Conservation (phyloP, 2,888 invertebrate genomes). For the Eupithecia abbreviata region DNA sequence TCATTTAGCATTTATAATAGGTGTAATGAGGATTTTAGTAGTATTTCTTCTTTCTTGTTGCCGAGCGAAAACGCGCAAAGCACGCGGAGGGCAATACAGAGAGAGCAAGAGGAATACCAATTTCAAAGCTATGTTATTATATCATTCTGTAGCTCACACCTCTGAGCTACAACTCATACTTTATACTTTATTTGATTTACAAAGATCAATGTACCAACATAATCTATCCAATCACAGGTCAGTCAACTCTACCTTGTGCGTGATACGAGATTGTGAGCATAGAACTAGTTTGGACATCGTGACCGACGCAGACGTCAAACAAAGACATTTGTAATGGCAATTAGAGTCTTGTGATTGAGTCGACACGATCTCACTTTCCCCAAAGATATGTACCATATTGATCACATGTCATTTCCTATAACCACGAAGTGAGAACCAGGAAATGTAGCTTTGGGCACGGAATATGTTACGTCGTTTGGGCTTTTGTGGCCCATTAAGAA, state of each 20-base stretch:
- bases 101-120: too few relatives aligned
- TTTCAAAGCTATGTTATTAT: too few relatives aligned
- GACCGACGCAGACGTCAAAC: constrained; percentile 29
- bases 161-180: background rate
- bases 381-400: constrained; percentile 42
- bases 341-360: constrained; percentile 41
- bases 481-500: background rate
- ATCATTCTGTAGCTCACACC: too few relatives aligned
- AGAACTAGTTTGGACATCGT: background rate
- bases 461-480: background rate
- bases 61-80: too few relatives aligned
- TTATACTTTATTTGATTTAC: background rate
- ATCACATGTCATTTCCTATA: constrained; percentile 34
- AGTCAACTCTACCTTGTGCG: constrained; percentile 1
- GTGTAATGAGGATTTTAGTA: too few relatives aligned
- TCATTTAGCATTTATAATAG: too few relatives aligned
- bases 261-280: background rate
- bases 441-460: background rate
- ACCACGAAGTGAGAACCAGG: constrained; percentile 1
- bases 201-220: constrained; percentile 4
- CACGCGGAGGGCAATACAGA: too few relatives aligned
- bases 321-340: constrained; percentile 46
- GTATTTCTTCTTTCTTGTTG: too few relatives aligned
- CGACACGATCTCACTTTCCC: constrained; percentile 45
- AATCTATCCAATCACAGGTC: constrained; percentile 12